Base-by-base conservation (phyloP, 2,113 vertebrate species). In the Apaloderma vittatum region DNA sequence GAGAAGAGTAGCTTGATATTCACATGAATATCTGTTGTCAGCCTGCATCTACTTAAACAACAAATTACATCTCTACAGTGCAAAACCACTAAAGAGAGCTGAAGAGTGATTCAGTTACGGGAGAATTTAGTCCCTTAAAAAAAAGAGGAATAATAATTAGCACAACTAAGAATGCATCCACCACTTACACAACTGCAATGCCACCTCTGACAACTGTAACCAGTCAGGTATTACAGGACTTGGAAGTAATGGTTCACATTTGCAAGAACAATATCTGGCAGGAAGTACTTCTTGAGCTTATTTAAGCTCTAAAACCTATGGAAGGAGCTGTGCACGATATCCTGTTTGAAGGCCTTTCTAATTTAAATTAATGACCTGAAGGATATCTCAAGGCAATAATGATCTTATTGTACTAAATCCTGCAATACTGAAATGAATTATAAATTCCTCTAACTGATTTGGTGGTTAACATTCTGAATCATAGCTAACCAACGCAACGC, bases 281-380 rank as follows among this genome's bases (percentile, higher is more conserved):
- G 94, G 49, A 54, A 86, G 78, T 77, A 86, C 92, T 96, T 59
- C 74, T 76, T 63, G 92, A 83, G 85, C 48, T 97, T 75, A 85
- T 72, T 89, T 94, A 87, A 97, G 86, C 85, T 86, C 49, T 61
- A 46, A 86, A 87, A 12, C 11, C 96, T 16, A 23, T 45, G 74
- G 77, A 91, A 85, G 90, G 90, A 91, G 81, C 94, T 51, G 79
- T 34, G 91, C 88, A 29, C 1, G 57, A 91, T 67, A 94, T 24
- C 84, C 94, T 75, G 87, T 82, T 81, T 48, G 93, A 96, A 96
- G 55, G 96, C 92, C 82, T 95, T 96, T 71, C 94, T 96, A 94
- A 95, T 96, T 96, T 76, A 95, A 96, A 97, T 94, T 90, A 95
- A 96, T 30, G 90, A 94, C 92, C 93, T 30, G 81, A 63, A 96